These are phyloP conservation scores for Amorpha juglandis DNA, from an alignment of 2,888 invertebrate genomes.

Conservation along the genomic window DNA sequence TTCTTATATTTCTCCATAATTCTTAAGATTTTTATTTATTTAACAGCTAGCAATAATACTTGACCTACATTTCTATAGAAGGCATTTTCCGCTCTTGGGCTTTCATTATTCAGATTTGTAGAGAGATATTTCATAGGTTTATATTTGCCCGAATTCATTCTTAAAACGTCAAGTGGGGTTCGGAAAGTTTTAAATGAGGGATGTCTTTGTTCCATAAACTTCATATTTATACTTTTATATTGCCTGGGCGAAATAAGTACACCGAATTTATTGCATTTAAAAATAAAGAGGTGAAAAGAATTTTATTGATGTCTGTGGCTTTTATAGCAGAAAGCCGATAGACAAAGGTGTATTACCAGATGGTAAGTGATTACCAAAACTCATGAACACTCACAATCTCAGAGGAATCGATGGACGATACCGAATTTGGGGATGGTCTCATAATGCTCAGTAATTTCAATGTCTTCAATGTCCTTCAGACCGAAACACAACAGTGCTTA, in stretches of 20 bases:
- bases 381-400: too few relatives aligned
- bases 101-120: conserved; percentile 10
- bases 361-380: too few relatives aligned
- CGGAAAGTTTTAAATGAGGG: conserved; percentile 6
- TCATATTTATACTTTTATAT: neutral
- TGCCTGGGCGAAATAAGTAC: neutral
- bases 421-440: too few relatives aligned
- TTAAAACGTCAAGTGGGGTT: neutral
- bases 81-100: neutral
- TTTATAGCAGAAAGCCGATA: too few relatives aligned
- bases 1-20: too few relatives aligned
- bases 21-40: too few relatives aligned
- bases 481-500: too few relatives aligned
- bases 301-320: too few relatives aligned
- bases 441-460: too few relatives aligned
- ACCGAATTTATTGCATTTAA: neutral
- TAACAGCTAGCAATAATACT: conserved; percentile 7
- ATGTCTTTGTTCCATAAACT: neutral
- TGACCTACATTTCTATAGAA: conserved; percentile 10
- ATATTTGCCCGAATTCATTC: conserved; percentile 7
- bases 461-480: too few relatives aligned
- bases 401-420: too few relatives aligned
- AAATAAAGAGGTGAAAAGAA: neutral
- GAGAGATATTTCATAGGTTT: conserved; percentile 1
- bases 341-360: too few relatives aligned